Percentiles rank a stretch among this genome's conserved stretches.
phyloP scores from a whole-genome alignment of 2,797 vertebrate genomes.

The Syndactyla subalaris region DNA sequence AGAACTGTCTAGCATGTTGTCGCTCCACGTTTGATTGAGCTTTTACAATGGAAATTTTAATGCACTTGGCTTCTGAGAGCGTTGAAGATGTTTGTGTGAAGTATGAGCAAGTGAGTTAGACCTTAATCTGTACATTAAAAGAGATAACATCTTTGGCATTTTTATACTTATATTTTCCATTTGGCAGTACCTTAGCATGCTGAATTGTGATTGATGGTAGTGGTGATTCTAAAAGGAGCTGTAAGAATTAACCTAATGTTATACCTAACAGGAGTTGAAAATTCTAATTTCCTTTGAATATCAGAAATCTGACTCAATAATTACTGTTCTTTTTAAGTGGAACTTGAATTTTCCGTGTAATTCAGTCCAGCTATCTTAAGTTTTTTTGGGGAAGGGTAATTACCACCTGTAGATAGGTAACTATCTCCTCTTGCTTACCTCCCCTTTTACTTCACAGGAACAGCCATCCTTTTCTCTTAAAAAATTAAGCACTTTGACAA shows the following conservation, averaged over 20 bases:
- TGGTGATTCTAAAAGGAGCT: not conserved
- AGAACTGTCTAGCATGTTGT: not conserved
- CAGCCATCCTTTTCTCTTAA: constrained; percentile 51
- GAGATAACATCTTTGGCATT: not conserved
- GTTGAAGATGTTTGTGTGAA: not conserved
- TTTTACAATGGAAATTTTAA: not conserved
- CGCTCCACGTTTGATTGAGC: not conserved
- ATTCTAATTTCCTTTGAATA: not conserved
- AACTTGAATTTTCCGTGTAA: not conserved
- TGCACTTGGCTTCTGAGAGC: not conserved
- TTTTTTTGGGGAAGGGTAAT: not conserved
- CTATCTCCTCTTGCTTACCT: constrained; percentile 49
- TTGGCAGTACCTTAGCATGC: not conserved
- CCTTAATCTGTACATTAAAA: not conserved
- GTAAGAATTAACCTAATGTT: not conserved
- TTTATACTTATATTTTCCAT: not conserved
- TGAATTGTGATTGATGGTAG: not conserved
- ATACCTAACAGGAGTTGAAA: not conserved
- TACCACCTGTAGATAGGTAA: constrained; percentile 28
- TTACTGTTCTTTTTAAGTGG: not conserved
- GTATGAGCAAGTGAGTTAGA: not conserved
- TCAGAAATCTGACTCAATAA: not conserved
- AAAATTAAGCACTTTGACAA: constrained; percentile 46
- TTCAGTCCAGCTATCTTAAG: not conserved
- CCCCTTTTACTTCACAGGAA: constrained; percentile 44